Percentiles rank a stretch among this genome's conserved stretches.
Evolutionary conservation across 2,888 invertebrate species (phyloP).

Genomic region (Cyclophora punctaria): DNA sequence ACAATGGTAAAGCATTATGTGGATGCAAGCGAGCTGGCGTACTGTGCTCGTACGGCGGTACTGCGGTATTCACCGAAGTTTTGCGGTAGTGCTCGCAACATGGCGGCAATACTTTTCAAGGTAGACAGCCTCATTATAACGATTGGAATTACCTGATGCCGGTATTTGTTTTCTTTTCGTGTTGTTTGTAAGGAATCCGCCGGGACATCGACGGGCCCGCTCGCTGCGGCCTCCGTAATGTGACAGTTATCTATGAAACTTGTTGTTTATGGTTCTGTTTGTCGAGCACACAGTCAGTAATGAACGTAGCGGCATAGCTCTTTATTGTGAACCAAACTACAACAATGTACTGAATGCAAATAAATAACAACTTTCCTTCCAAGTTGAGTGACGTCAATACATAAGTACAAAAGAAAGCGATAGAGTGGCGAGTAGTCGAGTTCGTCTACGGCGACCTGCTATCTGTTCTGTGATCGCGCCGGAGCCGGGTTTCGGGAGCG

Average conservation of each 20-base stretch:
- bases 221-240: too few species aligned
- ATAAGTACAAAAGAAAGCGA: too few species aligned
- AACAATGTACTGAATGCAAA: too few species aligned
- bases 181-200: constrained; percentile 8
- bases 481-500: too few species aligned
- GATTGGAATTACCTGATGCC: constrained; percentile 16
- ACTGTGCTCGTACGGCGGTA: constrained; percentile 7
- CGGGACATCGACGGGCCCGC: too few species aligned
- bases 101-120: constrained; percentile 7
- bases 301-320: too few species aligned
- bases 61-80: constrained; percentile 41
- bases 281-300: background rate
- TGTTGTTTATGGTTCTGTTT: constrained; percentile 13
- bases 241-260: constrained; percentile 16
- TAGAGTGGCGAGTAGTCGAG: too few species aligned
- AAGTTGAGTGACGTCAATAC: too few species aligned
- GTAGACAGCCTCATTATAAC: constrained; percentile 16
- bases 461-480: too few species aligned
- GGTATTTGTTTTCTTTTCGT: constrained; percentile 5
- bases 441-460: too few species aligned
- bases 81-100: constrained; percentile 26
- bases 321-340: too few species aligned
- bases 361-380: too few species aligned
- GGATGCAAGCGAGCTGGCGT: constrained; percentile 31
- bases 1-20: constrained; percentile 55